Evolutionary conservation across 2,113 vertebrate species (phyloP).

Genomic region (Anser brachyrhynchus): DNA sequence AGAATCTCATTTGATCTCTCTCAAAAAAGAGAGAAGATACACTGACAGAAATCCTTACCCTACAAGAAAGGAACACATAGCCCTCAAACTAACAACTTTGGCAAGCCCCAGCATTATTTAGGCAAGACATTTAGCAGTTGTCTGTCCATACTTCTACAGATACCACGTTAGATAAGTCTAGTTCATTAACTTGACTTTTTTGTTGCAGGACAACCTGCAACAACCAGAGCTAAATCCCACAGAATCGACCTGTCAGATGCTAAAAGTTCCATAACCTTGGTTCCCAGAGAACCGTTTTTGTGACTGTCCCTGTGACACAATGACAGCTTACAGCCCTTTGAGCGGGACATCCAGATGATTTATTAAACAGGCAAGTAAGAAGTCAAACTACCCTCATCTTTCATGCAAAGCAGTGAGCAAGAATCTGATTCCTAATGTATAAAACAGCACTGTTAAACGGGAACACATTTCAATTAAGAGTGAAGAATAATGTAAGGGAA

Average conservation of each 20-base stretch:
- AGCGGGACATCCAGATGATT: not conserved
- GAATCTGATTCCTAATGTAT: not conserved
- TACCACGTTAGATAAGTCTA: not conserved
- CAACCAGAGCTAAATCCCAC: not conserved
- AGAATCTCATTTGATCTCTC: not conserved
- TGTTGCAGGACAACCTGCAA: not conserved
- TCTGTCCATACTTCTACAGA: not conserved
- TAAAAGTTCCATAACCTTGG: not conserved
- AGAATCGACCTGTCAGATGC: not conserved
- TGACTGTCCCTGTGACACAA: not conserved
- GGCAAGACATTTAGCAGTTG: not conserved
- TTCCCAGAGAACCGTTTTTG: not conserved
- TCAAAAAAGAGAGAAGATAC: not conserved
- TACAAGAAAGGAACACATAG: accelerated
- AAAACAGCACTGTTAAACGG: not conserved
- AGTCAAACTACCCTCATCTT: not conserved
- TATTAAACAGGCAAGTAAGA: too few relatives aligned
- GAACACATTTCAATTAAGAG: not conserved
- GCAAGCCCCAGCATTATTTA: not conserved
- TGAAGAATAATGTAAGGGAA: not conserved
- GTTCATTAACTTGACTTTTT: not conserved
- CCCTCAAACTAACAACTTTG: not conserved
- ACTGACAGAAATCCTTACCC: not conserved
- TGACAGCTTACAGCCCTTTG: not conserved
- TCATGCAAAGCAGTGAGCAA: not conserved